These are phyloP conservation scores for Apogon talboti DNA, from an alignment of 2,797 vertebrate genomes.

Conservation along the genomic window DNA sequence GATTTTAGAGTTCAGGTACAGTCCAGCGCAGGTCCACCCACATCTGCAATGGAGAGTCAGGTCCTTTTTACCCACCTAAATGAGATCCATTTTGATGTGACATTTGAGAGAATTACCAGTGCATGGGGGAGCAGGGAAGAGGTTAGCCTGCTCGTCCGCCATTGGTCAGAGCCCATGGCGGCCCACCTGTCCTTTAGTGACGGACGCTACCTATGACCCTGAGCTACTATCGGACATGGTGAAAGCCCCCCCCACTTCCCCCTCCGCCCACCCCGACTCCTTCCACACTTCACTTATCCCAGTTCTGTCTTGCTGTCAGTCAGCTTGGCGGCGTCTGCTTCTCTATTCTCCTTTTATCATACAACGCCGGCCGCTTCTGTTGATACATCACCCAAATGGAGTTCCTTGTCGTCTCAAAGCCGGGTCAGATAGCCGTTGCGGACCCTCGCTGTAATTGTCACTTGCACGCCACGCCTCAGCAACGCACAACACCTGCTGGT, in stretches of 20 bases:
- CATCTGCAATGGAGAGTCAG: slow-evolving; percentile 68
- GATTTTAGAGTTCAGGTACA: slow-evolving; percentile 62
- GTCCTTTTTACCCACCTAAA: slow-evolving; percentile 74
- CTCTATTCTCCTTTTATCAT: slow-evolving; percentile 66
- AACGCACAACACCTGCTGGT: slow-evolving; percentile 31
- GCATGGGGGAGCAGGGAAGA: slow-evolving; percentile 62
- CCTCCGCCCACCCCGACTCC: no score
- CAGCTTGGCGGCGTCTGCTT: no score
- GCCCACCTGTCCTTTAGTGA: slow-evolving; percentile 75
- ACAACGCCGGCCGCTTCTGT: slow-evolving; percentile 52
- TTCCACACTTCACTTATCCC: slow-evolving; percentile 70
- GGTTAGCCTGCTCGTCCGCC: slow-evolving; percentile 58
- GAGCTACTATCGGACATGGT: slow-evolving; percentile 55
- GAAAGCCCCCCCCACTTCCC: slow-evolving; percentile 17
- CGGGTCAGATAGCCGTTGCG: slow-evolving; percentile 63
- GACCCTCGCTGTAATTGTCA: slow-evolving; percentile 57
- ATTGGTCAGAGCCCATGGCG: slow-evolving; percentile 65
- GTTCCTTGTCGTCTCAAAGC: slow-evolving; percentile 67
- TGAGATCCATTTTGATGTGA: slow-evolving; percentile 83
- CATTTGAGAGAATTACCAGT: slow-evolving; percentile 81
- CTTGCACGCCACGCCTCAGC: slow-evolving; percentile 34
- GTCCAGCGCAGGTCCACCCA: slow-evolving; percentile 63
- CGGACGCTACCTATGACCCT: slow-evolving; percentile 73
- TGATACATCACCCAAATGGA: slow-evolving; percentile 74
- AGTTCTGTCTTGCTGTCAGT: slow-evolving; percentile 74